Evolutionary conservation across 2,797 vertebrate species (phyloP), one percentile per base, ranked within the genome.

Genomic region (Leptoclinus maculatus): DNA sequence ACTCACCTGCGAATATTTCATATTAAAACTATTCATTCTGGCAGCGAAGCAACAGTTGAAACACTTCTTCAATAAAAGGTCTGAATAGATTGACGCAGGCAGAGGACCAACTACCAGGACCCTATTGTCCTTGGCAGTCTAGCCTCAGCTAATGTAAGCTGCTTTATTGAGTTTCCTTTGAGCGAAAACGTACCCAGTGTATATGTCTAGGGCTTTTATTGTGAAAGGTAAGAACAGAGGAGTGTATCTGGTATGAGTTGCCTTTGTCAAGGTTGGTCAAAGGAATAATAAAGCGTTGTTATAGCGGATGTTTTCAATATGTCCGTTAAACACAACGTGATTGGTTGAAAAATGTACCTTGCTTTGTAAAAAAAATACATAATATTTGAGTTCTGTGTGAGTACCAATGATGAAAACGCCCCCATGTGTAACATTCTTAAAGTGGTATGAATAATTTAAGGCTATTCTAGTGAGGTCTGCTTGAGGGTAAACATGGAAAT

Each of bases 251-350:
- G 16, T 19, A 21, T 58, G 56, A 9, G 16, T 19, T 58, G 29
- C 2, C 29, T 58, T 58, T 34, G 17, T 58, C 56, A 0, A 34
- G 2, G n/a, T 19, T 58, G 56, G 9, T 39, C 38, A 57, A 57
- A 32, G 54, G 54, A 57, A 57, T 17, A 19, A 29, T 19, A 19
- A 57, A 57, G 17, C 21, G 56, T 34, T 12, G 56, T 58, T 34
- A 58, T 58, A 21, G 56, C 34, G 56, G 21, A 0, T 14, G 11
- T 29, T 21, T 34, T 32, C 0, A 41, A 41, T 13, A 41, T 41
- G 39, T 41, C 53, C 3, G 27, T 56, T 57, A 27, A 0, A 27
- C 0, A 57, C 27, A 57, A 0, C 14, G 25, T 16, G 14, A 57
- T 57, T 17, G 25, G 25, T 29, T 29, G 10, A 11, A 11, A 38